Evolutionary conservation across 2,113 vertebrate species (phyloP).

Genomic region (Columba janthina): DNA sequence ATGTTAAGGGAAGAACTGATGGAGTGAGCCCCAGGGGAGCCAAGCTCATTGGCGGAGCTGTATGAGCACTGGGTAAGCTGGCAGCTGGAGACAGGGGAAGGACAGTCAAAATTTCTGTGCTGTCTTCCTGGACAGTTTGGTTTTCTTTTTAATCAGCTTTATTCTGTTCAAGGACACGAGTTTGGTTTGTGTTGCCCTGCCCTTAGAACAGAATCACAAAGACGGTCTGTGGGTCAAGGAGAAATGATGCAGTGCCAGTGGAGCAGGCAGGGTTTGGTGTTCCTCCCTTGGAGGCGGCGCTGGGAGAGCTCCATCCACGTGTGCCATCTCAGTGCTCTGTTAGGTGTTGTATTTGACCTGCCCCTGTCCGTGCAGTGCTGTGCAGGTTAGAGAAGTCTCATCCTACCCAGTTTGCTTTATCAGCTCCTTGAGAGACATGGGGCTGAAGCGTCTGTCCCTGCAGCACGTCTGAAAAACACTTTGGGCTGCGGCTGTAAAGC

Average conservation of each 20-base stretch:
- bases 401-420: background rate
- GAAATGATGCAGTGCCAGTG: background rate
- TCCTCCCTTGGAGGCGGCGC: background rate
- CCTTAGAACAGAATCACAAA: background rate
- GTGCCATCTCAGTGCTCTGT: background rate
- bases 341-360: background rate
- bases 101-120: background rate
- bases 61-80: background rate
- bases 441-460: background rate
- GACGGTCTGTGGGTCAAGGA: background rate
- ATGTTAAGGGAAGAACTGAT: background rate
- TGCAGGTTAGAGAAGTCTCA: background rate
- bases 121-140: background rate
- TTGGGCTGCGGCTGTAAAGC: background rate
- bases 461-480: background rate
- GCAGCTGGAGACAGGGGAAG: background rate
- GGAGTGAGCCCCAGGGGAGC: background rate
- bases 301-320: fast-evolving
- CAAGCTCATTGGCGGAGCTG: background rate
- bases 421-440: background rate
- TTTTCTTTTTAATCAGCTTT: background rate
- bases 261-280: fast-evolving
- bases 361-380: fast-evolving
- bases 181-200: background rate
- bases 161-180: background rate